Base-by-base conservation (phyloP, 2,113 vertebrate species). In the Myotis brandtii region DNA sequence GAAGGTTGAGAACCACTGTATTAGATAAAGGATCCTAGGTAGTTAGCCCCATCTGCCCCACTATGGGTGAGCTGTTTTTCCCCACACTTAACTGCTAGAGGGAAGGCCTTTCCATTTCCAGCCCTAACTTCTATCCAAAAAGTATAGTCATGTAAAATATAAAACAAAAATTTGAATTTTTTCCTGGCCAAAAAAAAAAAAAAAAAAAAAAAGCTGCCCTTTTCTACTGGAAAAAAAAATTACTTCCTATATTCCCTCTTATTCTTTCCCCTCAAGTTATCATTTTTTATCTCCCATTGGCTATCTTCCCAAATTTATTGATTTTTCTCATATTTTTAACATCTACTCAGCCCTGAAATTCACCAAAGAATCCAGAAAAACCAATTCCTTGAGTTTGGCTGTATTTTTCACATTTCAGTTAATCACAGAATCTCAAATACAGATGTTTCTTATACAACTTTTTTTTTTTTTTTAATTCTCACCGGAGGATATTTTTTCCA, bases 311-410 rank as follows among this genome's bases (percentile, higher is more conserved):
- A 69, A 43, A 70, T 62, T 46, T 81, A 82, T 2, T 50, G 27
- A 87, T 32, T 88, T 91, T 91, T 69, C 32, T 70, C 50, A 30
- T n/a, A 69, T 76, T 82, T 77, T 66, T 64, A 82, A 64, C 20
- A 5, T n/a, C 54, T n/a, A 59, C 10, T 93, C 56, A 54, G 20
- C 27, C 62, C 79, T 92, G 40, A 91, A 86, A 89, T 80, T 91
- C 37, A 89, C 32, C 40, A 85, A 89, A 96, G 30, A 90, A 25
- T 64, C 18, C 14, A 93, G 62, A 76, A 54, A 70, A 70, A 89
- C 9, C 10, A n/a, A 37, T 77, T 50, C 32, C 25, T 32, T 75
- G 25, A 18, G 11, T 46, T 20, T 56, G 84, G 32, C 72, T 89
- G 5, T 6, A 67, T 72, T 9, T 12, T 48, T 77, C n/a, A 30